These are phyloP conservation scores for Aldabrachelys gigantea DNA, from an alignment of 2,113 vertebrate genomes.

Conservation along the genomic window DNA sequence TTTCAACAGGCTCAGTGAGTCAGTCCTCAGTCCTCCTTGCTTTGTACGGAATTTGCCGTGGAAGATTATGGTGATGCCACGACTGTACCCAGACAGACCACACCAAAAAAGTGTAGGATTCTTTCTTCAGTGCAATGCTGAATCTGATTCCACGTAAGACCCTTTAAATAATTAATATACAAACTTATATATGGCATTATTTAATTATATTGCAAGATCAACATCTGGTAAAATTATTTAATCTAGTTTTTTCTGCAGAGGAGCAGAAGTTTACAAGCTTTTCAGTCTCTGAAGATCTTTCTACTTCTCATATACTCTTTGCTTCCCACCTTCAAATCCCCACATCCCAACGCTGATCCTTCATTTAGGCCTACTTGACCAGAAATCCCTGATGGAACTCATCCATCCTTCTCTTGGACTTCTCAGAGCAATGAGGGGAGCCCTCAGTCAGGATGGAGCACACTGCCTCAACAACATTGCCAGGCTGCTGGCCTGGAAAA, in stretches of 20 bases:
- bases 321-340: neutral
- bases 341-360: neutral
- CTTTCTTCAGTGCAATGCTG: slow-evolving; percentile 98
- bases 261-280: neutral
- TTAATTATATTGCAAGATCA: neutral
- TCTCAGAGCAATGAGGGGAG: neutral
- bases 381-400: neutral
- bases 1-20: slow-evolving; percentile 97
- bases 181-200: neutral
- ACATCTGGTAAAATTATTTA: neutral
- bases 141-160: slow-evolving; percentile 98
- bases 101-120: slow-evolving; percentile 99
- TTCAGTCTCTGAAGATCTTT: neutral
- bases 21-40: slow-evolving; percentile 97
- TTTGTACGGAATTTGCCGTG: slow-evolving; percentile 98
- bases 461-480: neutral
- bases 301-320: neutral
- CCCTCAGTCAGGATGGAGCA: neutral
- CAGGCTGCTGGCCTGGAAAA: neutral
- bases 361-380: neutral
- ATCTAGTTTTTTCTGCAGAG: neutral
- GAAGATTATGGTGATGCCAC: slow-evolving; percentile 99
- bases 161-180: slow-evolving; percentile 48
- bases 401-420: neutral
- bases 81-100: slow-evolving; percentile 96